A percentile compares a stretch with the other conserved stretches of the same genome.
Evolutionary conservation across 2,797 vertebrate species (phyloP).

Genomic region (Petrocephalus sullivani): DNA sequence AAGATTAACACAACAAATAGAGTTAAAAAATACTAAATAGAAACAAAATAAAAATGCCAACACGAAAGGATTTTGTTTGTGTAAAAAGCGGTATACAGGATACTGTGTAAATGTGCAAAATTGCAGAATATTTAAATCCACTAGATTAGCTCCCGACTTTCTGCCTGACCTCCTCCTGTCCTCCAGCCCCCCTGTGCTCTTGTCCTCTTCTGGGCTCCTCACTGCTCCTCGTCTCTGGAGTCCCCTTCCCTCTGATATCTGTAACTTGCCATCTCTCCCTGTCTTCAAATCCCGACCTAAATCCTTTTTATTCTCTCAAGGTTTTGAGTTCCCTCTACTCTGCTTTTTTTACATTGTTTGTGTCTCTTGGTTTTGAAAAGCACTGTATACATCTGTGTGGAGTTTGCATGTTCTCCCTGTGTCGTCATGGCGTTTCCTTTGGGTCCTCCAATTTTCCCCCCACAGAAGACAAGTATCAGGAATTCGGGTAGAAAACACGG

Average conservation of each 20-base stretch:
- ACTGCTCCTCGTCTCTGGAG: background rate
- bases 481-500: no score
- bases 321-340: background rate
- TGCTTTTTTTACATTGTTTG: background rate
- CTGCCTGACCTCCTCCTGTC: background rate
- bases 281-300: background rate
- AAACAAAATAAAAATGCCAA: background rate
- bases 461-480: background rate
- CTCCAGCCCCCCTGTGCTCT: background rate
- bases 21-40: background rate
- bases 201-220: background rate
- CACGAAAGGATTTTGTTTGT: background rate
- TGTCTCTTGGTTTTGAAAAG: no score
- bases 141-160: background rate
- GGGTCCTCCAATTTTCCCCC: background rate
- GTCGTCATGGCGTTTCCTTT: background rate
- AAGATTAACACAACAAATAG: background rate
- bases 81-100: background rate
- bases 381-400: no score
- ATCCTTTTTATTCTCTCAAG: background rate
- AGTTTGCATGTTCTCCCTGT: background rate
- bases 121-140: background rate
- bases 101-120: background rate
- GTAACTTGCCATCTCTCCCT: background rate
- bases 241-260: background rate